Evolutionary conservation across 2,113 vertebrate species (phyloP), one percentile per base, ranked within the genome.

Genomic region (Seriola aureovittata): DNA sequence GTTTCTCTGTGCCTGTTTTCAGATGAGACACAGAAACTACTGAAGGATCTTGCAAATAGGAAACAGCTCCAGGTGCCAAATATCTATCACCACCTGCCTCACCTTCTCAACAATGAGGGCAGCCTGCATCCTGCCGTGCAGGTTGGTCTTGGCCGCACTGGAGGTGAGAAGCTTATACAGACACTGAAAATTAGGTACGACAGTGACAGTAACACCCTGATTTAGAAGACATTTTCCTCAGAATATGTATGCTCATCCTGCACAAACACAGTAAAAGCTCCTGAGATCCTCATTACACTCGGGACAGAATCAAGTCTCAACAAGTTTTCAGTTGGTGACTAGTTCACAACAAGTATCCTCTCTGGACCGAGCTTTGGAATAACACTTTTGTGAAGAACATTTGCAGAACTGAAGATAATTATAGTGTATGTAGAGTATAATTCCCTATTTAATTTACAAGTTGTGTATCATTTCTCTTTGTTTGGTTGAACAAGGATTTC

Each of bases 41-140:
- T 99, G 83, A 99, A 98, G 92, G 97, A 99, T 82, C 94, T 99
- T 77, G 95, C 96, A 75, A 97, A 95, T 76, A 97, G 93, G 93
- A 99, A 97, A 93, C 95, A 97, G 89, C 97, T 99, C 87, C 97
- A 99, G 95, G 97, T 99, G 95, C 98, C 98, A 96, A 99, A 96
- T 94, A 98, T 99, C 93, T 99, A 98, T 95, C 97, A 99, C 94
- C 98, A 99, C 94, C 95, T 99, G 96, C 98, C 98, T 95, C 98
- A 99, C 93, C 96, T 99, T 55, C 94, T 99, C 88, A 96, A 98
- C 95, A 97, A 98, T 95, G 97, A 99, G 94, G 96, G 96, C 91
- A 97, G 98, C 93, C 96, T 99, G 93, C 97, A 98, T 38, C 98
- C 98, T 6, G 98, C 97, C 32, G 97, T 99, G 83, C 97, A 97